Evolutionary conservation across 1,140 invertebrate genomes (phyloP).

Genomic region (Mercenaria mercenaria): DNA sequence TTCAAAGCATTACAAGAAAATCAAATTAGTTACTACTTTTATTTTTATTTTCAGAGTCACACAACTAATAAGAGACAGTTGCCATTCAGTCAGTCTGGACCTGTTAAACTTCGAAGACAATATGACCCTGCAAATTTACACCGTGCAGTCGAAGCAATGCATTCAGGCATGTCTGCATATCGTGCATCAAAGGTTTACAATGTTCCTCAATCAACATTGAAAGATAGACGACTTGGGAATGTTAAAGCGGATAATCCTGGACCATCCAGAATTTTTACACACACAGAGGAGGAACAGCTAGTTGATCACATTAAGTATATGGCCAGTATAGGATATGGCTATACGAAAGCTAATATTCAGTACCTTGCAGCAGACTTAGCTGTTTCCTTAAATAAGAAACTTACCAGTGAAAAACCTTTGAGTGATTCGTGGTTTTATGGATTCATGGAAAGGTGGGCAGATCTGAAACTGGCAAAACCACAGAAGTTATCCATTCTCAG

Average conservation of each 20-base stretch:
- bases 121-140: neutral
- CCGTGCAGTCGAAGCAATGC: neutral
- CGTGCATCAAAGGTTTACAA: slow-evolving; percentile 19
- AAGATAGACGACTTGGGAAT: slow-evolving; percentile 15
- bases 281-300: slow-evolving; percentile 23
- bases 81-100: too few species aligned
- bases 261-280: neutral
- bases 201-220: slow-evolving; percentile 43
- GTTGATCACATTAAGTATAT: slow-evolving; percentile 50
- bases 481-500: slow-evolving; percentile 14
- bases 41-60: too few species aligned
- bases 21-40: too few species aligned
- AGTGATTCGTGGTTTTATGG: slow-evolving; percentile 42
- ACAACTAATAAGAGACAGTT: too few species aligned
- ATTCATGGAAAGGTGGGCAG: slow-evolving; percentile 17
- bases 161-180: slow-evolving; percentile 45
- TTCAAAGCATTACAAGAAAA: too few species aligned
- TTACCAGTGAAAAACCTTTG: neutral
- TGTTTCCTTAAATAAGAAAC: slow-evolving; percentile 1
- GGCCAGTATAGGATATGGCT: slow-evolving; percentile 52
- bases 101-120: neutral
- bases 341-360: neutral
- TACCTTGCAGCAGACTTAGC: slow-evolving; percentile 13
- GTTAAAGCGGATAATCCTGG: neutral
- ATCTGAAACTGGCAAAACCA: slow-evolving; percentile 10